Evolutionary conservation across 2,888 invertebrate genomes (phyloP), one percentile per base, ranked within the genome.

Genomic region (Desoria tigrina): DNA sequence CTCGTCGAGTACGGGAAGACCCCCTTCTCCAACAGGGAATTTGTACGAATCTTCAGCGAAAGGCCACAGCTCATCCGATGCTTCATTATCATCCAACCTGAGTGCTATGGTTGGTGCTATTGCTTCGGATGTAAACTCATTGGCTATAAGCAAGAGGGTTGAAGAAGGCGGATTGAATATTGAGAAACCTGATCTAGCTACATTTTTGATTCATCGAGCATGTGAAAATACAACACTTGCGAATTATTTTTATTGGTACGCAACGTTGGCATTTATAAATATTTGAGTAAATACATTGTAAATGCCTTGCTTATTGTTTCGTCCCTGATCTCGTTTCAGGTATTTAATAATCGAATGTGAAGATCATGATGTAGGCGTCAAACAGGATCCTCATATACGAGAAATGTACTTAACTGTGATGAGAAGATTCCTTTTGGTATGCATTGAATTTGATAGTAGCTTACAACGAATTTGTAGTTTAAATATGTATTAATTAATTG

Each of bases 221-320:
- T 90, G 92, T 80, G 86, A 87, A 78, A 95, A 97, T 84, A 86
- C 90, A 57, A 89, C 87, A 18, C 83, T 99, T 53, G 95, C 95
- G 55, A 98, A 97, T 84, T 98, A 97, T 81, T 88, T 99, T 76
- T 98, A 93, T 82, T 99, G 99, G 99, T 84, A 76, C 70, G 74
- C 63, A n/a, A 32, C 9, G 16, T 45, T 21, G n/a, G 45, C 4
- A 23, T 6, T 45, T 45, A 9, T 21, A 21, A 45, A 45, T 45
- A 26, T 6, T 23, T 14, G 27, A 49, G 6, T 51, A 51, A 51
- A 51, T 6, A 32, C 32, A 32, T n/a, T n/a, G n/a, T n/a, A n/a
- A n/a, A n/a, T n/a, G n/a, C n/a, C n/a, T n/a, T n/a, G n/a, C n/a
- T 32, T 11, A 54, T 11, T 57, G 18, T 55, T 39, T 45, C 21